Evolutionary conservation across 2,113 vertebrate genomes (phyloP), one percentile per base, ranked within the genome.

Genomic region (Cryptotis parvus): DNA sequence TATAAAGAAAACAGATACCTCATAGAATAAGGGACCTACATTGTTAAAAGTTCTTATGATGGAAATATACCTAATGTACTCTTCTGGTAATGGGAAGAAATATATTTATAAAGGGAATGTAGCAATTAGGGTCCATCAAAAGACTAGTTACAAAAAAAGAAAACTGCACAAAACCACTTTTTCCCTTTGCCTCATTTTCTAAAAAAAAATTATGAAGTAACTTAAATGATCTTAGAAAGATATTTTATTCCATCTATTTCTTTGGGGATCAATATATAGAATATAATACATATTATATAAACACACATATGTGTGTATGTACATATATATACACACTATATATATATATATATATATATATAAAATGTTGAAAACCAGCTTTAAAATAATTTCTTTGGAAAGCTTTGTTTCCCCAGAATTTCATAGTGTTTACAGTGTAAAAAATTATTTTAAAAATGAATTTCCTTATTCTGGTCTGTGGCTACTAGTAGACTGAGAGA

Each of bases 111-210:
- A 0, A 33, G 41, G 26, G 33, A 93, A 66, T 35, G 27, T 1
- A 15, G 27, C 29, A 87, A 39, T 77, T 45, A 78, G 69, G 45
- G 63, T 31, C 24, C 2, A 82, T 29, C 6, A 24, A 3, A 75
- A 78, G 33, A 69, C n/a, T 22, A 69, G 20, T 66, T 87, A 78
- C 80, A 74, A 80, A 73, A 87, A 88, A 11, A 80, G 69, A 80
- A 73, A 87, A 85, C 9, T 22, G 41, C 7, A 72, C 11, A 55
- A 43, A 20, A 0, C 24, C 43, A 58, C 8, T 70, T 49, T n/a
- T 31, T 31, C 63, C 63, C 27, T n/a, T n/a, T n/a, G n/a, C 6
- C 6, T 52, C 4, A 69, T 2, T 37, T 14, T 31, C 6, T 58
- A 33, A 33, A 55, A 70, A 76, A 69, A 29, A 33, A 41, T 14